Evolutionary conservation across 2,888 invertebrate species (phyloP), one percentile per base, ranked within the genome.

Genomic region (Dioctria linearis): DNA sequence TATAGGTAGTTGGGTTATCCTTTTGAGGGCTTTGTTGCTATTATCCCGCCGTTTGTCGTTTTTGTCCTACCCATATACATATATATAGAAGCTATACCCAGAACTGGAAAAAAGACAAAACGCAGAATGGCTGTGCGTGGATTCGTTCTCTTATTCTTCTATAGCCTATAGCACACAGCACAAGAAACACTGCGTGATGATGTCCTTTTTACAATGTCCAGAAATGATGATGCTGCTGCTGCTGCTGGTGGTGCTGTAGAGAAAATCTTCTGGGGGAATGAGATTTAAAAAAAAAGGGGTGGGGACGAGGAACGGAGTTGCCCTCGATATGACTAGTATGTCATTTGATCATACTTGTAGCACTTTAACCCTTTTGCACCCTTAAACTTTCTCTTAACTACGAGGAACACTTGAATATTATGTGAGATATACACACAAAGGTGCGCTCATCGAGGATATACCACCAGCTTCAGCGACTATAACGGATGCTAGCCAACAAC

Each of bases 271-370:
- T 73, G 59, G 69, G 25, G 25, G 25, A 25, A 25, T 25, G 25
- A 25, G 25, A 25, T 25, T 25, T 25, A 1, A 2, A 25, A 1
- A 2, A 25, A 25, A 25, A 25, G 25, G 25, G 37, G 11, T 11
- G 2, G 59, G 73, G 40, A n/a, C 59, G 25, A 25, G 25, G 25
- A 25, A 25, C 25, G 25, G 25, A 25, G 25, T 25, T 25, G 25
- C 25, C 25, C 25, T 25, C 25, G 42, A 13, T 73, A 59, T 73
- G 73, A 73, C 73, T 57, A 25, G 25, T 25, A 73, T 73, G 73
- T 73, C 73, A 73, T 42, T 73, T 73, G 73, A 73, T 73, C 73
- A 73, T 73, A 54, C 73, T 73, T 73, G 57, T 73, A 73, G 57
- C 42, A 59, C 73, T 73, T 73, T 73, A 57, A 57, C 73, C 73